Conservation (phyloP, 2,888 invertebrate species). For the Andrena haemorrhoa region DNA sequence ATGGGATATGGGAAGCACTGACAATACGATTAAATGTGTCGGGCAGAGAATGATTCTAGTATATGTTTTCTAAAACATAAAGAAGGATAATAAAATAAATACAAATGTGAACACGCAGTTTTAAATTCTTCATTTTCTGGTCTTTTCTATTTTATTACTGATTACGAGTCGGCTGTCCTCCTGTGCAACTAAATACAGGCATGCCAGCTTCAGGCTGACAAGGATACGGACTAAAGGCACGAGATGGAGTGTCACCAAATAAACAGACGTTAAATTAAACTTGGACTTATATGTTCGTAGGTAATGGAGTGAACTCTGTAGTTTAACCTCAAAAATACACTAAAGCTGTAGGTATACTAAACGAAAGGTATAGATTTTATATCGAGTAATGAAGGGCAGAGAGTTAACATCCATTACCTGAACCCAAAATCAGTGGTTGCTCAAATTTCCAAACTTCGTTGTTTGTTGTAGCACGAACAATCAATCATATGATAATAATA, state of each 20-base stretch:
- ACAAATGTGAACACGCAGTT: too few relatives aligned
- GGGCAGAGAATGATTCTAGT: too few relatives aligned
- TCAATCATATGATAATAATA: too few relatives aligned
- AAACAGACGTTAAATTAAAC: not conserved
- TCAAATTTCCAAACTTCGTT: too few relatives aligned
- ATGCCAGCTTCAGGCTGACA: not conserved
- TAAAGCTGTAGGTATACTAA: not conserved
- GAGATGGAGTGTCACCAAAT: not conserved
- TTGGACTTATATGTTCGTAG: not conserved
- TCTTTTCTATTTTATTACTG: too few relatives aligned
- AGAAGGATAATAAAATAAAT: too few relatives aligned
- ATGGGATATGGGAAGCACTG: not conserved
- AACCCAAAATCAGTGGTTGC: too few relatives aligned
- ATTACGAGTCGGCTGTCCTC: not conserved
- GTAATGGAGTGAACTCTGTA: not conserved
- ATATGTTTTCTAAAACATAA: slow-evolving; percentile 1
- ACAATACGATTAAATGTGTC: not conserved
- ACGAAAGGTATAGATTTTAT: not conserved
- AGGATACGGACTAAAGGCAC: not conserved
- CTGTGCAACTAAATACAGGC: not conserved
- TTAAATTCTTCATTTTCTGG: too few relatives aligned
- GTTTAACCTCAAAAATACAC: not conserved
- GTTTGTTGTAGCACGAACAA: too few relatives aligned
- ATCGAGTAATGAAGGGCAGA: not conserved
- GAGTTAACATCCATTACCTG: not conserved